Base-by-base conservation (phyloP, 1,140 invertebrate species). In the Kradibia gibbosae region DNA sequence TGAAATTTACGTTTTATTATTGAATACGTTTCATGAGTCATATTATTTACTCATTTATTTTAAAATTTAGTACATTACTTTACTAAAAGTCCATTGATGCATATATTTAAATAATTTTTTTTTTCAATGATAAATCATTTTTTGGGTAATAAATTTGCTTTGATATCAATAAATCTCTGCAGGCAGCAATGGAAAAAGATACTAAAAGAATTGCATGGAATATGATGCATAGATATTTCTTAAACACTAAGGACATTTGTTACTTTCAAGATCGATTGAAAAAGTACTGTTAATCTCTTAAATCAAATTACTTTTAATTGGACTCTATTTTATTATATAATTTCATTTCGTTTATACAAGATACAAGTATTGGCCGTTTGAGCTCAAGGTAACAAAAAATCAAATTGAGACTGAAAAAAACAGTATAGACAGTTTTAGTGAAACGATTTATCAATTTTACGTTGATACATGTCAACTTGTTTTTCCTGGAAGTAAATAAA, bases 151-250 rank as follows among this genome's bases (percentile, higher is more conserved):
- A 53, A 60, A 0, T 1, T 28, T 31, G 3, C 53, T n/a, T 11
- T 60, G 8, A 60, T 60, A 42, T 71, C 42, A 20, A 45, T 42
- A 39, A n/a, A n/a, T n/a, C 17, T 28, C 76, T 85, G 17, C 20
- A 89, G 87, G 60, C 81, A 34, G 72, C 78, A 22, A 10, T 82
- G 0, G 75, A 71, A 4, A 57, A 80, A 10, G 76, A 88, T 53
- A 48, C 34, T 1, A 80, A 83, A 2, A 85, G 87, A 77, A 84
- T 89, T n/a, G 83, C 88, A n/a, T 89, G 88, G 88, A 89, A 89
- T 76, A 75, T 31, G 5, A 72, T 88, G n/a, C 74, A 76, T 60
- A 84, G 88, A 75, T 70, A 39, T 25, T 55, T 88, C 0, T 22
- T 88, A 20, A 39, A 67, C 36, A 0, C 31, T 0, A 7, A 42